phyloP scores from a whole-genome alignment of 2,113 vertebrate genomes.

The Lynx canadensis region DNA sequence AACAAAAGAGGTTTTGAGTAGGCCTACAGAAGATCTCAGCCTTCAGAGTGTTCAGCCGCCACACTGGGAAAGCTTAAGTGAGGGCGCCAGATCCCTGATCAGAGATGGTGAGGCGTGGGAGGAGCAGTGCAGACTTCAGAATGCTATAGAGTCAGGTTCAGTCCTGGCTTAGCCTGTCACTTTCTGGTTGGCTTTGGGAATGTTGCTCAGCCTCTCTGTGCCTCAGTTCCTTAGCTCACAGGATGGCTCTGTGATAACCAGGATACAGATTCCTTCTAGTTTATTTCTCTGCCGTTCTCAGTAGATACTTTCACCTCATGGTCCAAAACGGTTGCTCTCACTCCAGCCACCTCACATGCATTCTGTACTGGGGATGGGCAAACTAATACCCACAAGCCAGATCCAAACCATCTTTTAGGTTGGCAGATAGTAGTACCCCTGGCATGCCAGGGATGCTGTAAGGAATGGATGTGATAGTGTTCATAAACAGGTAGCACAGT shows the following conservation, averaged over 20 bases:
- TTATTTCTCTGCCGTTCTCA: background rate
- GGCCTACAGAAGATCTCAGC: background rate
- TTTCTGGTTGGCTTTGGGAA: background rate
- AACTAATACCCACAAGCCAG: background rate
- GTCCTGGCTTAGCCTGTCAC: background rate
- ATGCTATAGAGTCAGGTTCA: background rate
- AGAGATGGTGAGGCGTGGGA: background rate
- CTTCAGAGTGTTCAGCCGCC: background rate
- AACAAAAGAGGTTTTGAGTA: background rate
- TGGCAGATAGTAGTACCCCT: background rate
- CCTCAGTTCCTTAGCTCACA: background rate
- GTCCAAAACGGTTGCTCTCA: background rate
- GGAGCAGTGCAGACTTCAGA: background rate
- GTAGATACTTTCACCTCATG: background rate
- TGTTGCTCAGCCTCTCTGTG: background rate
- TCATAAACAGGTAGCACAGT: background rate
- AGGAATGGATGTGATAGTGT: background rate
- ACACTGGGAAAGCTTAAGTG: background rate
- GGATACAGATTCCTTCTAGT: background rate
- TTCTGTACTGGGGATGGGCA: background rate
- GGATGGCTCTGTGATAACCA: background rate
- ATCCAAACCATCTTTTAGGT: background rate
- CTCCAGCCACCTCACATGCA: background rate
- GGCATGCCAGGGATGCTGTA: background rate
- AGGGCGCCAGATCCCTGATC: background rate